These are phyloP conservation scores for Campodea augens DNA, from an alignment of 1,140 invertebrate species.

Conservation along the genomic window DNA sequence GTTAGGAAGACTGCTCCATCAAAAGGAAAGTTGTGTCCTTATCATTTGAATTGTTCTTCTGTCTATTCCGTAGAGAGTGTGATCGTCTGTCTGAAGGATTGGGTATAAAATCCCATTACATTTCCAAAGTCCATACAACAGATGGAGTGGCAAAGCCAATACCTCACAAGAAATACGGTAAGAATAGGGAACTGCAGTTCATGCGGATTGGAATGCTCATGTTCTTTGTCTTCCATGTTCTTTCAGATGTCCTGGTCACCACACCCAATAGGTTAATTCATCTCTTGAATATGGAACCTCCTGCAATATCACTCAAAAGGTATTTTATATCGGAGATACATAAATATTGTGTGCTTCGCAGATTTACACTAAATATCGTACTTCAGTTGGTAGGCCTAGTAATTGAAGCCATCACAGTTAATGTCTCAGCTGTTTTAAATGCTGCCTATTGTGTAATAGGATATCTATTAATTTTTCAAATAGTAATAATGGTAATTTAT, in stretches of 20 bases:
- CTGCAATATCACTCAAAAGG: slow-evolving; percentile 49
- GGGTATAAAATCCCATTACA: slow-evolving; percentile 47
- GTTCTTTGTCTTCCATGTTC: slow-evolving; percentile 12
- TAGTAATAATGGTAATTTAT: slow-evolving; percentile 1
- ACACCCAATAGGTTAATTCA: slow-evolving; percentile 89
- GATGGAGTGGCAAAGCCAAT: slow-evolving; percentile 1
- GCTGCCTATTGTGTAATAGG: slow-evolving; percentile 10
- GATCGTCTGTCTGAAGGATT: slow-evolving; percentile 48
- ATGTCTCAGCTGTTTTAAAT: no score
- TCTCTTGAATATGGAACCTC: slow-evolving; percentile 60
- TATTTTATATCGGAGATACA: slow-evolving; percentile 33
- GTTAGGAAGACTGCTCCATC: no score
- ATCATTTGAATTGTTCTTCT: no score
- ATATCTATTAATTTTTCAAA: slow-evolving; percentile 10
- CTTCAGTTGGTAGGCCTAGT: no score
- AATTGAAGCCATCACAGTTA: no score
- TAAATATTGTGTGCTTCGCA: no score
- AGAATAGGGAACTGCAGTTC: no score
- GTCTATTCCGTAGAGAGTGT: slow-evolving; percentile 45
- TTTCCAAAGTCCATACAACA: slow-evolving; percentile 35
- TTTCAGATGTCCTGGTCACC: slow-evolving; percentile 76
- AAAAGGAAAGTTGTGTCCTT: no score
- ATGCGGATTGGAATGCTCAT: slow-evolving; percentile 10
- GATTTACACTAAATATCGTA: no score
- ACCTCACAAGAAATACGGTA: slow-evolving; percentile 1